Evolutionary conservation across 92 coral and sea anemone genomes (phyloP), one percentile per base, ranked within the genome.

Genomic region (Palythoa grandis): DNA sequence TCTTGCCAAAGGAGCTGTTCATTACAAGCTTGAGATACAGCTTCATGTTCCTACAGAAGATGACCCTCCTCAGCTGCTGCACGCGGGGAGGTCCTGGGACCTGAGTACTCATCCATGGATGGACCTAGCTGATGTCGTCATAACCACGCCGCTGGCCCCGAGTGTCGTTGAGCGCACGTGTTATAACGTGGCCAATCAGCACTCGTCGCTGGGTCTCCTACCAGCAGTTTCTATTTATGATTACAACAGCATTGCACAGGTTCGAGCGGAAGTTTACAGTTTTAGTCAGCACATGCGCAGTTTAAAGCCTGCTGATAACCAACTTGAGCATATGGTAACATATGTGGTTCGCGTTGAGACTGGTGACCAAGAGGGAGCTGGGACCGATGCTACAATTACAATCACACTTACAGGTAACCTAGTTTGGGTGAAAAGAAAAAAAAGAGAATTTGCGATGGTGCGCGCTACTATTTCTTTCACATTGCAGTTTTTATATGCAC

Each of bases 191-290:
- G 83, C 50, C 69, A 88, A 88, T 82, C 91, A 88, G 57, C 91
- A 86, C 15, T 86, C 70, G 40, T 63, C 87, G 11, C 65, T 88
- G 19, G 70, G 76, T 16, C 83, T 96, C 23, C 93, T 92, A 25
- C 92, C 94, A 6, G 92, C 98, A 11, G 87, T 82, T 77, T 83
- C 96, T 19, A 90, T 91, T 9, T 65, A 96, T 72, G 95, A 94
- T 72, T 89, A 86, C 82, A 92, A 87, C 78, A 91, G 93, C 52
- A 65, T 94, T 11, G 75, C 69, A 2, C 89, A 90, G 17, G 58
- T 93, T n/a, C 86, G 98, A 66, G 79, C 78, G 23, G 91, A 73
- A 4, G 91, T 93, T 7, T 95, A 95, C 80, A 54, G 58, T 11
- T 52, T 86, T 22, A 87, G 92, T 13, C 98, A 91, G 63, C 86